Evolutionary conservation across 2,888 invertebrate genomes (phyloP), one percentile per base, ranked within the genome.

Genomic region (Anodontia alba): DNA sequence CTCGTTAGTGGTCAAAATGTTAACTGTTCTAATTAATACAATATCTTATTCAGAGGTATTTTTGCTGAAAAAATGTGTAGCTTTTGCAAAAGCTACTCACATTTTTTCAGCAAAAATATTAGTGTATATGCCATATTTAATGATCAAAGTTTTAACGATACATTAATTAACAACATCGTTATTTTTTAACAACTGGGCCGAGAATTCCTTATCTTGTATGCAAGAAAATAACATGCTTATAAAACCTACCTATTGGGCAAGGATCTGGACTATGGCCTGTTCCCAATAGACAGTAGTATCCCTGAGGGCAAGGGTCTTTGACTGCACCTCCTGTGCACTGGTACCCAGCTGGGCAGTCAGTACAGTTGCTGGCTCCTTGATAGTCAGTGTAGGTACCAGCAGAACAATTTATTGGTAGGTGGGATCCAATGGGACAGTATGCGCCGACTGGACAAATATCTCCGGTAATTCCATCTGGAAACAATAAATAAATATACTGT

Each of bases 261-360:
- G 92, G 90, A 36, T 87, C 73, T 72, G 88, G 84, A 51, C 83
- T 86, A 26, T 86, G 81, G 8, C 92, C 92, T 10, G 93, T 93
- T 10, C 91, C 91, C 36, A 77, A 72, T 7, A 91, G 92, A 77
- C 92, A 93, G 85, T 91, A 93, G 78, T 80, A 91, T 8, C 94
- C 94, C 77, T 93, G 93, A 0, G 93, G 93, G 76, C 94, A 94
- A 10, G 92, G 90, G 42, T 92, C 91, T 46, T 90, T 91, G 2
- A 83, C 73, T 69, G 88, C 87, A 0, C 92, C 90, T 46, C 90
- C 88, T 12, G 88, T 90, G 78, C 93, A 93, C 83, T 89, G 90
- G 83, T 87, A 91, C 1, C 94, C 93, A 68, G 88, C 84, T 23
- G 93, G 93, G 76, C 94, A 94, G 23, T 77, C 80, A 79, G 90